phyloP scores from a whole-genome alignment of 2,113 vertebrate genomes.

The Callaeas wilsoni region DNA sequence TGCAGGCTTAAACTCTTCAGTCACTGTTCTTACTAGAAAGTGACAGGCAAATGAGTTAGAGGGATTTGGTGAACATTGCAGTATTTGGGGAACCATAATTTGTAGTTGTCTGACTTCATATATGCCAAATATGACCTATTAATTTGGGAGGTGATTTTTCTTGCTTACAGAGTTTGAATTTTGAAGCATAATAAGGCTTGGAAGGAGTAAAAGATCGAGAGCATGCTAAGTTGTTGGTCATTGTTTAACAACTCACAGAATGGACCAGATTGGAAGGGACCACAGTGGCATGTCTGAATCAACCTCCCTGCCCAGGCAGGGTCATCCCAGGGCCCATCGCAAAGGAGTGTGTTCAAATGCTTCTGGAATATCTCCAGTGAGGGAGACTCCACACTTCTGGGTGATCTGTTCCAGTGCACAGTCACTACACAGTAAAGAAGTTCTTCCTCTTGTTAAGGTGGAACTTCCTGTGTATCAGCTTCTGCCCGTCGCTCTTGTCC shows the following conservation, averaged over 20 bases:
- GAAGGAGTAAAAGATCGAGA: not conserved
- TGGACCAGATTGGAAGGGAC: not conserved
- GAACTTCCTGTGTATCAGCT: not conserved
- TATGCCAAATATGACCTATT: not conserved
- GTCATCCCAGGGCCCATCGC: not conserved
- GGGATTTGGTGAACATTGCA: not conserved
- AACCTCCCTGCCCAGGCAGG: not conserved
- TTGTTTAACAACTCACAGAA: not conserved
- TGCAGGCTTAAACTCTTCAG: not conserved
- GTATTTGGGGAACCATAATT: not conserved
- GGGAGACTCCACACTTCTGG: not conserved
- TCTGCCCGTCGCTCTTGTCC: not conserved
- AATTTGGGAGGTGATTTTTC: not conserved
- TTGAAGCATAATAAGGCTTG: not conserved
- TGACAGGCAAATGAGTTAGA: not conserved
- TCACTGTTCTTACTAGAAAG: not conserved
- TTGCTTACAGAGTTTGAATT: not conserved
- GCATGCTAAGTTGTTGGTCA: fast-evolving
- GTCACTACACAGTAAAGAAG: not conserved
- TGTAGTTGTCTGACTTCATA: not conserved
- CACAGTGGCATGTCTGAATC: not conserved
- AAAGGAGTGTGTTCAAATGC: not conserved
- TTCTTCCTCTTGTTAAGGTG: not conserved
- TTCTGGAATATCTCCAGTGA: not conserved
- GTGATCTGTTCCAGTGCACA: not conserved